phyloP scores from a whole-genome alignment of 30 jellyfish, hydroid and myxozoan species.

The Aurelia coerulea region DNA sequence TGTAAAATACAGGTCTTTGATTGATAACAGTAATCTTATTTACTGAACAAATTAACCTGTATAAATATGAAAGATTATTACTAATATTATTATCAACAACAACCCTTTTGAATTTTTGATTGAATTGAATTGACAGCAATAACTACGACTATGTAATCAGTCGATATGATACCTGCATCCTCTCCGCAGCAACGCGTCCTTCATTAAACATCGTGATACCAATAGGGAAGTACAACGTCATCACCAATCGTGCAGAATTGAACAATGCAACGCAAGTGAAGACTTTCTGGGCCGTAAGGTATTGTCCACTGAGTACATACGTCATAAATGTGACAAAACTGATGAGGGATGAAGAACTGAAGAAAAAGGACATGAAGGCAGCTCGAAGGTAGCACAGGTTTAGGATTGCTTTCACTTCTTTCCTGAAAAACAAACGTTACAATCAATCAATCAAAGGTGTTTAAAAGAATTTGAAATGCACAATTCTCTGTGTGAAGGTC shows the following conservation, averaged over 20 bases:
- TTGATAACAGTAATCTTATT: too few species aligned
- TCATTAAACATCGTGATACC: constrained; percentile 86
- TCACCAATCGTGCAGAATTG: constrained; percentile 61
- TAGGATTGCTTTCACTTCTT: constrained; percentile 76
- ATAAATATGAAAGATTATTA: too few species aligned
- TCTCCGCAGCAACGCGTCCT: constrained; percentile 79
- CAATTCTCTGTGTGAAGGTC: too few species aligned
- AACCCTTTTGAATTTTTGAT: too few species aligned
- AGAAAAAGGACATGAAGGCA: constrained; percentile 91
- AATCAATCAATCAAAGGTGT: background rate
- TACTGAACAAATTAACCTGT: too few species aligned
- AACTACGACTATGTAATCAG: too few species aligned
- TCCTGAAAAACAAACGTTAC: constrained; percentile 32
- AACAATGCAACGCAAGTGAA: constrained; percentile 84
- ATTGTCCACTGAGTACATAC: constrained; percentile 76
- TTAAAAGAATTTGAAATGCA: too few species aligned
- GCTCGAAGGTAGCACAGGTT: constrained; percentile 80
- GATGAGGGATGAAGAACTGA: constrained; percentile 84
- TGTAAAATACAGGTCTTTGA: too few species aligned
- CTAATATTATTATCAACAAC: too few species aligned
- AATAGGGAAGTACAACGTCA: constrained; percentile 89
- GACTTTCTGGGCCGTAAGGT: constrained; percentile 85
- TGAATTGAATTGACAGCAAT: too few species aligned
- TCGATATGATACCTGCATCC: constrained; percentile 72
- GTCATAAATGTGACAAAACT: constrained; percentile 87